phyloP scores from a whole-genome alignment of 2,888 invertebrate genomes.

The Papilio demoleus region DNA sequence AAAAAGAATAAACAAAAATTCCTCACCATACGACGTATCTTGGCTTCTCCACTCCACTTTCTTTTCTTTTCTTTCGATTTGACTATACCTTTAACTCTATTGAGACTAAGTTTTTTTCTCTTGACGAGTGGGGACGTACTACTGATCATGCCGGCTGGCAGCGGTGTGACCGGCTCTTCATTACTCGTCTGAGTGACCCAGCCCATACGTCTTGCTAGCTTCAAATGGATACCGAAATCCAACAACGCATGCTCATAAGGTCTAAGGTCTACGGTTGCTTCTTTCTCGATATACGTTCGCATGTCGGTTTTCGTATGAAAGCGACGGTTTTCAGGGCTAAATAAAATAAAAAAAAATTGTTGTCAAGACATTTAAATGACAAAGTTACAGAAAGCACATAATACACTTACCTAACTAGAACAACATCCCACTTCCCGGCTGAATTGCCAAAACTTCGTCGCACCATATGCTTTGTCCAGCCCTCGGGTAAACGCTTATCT shows the following conservation, averaged over 20 bases:
- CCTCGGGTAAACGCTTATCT: constrained; percentile 88
- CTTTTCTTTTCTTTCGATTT: constrained; percentile 49
- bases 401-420: constrained; percentile 85
- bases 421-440: constrained; percentile 92
- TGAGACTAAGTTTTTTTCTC: constrained; percentile 56
- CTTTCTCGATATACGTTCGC: constrained; percentile 64
- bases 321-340: constrained; percentile 69
- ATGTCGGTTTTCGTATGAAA: constrained; percentile 77
- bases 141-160: constrained; percentile 52
- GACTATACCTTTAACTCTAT: constrained; percentile 46
- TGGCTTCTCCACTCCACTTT: constrained; percentile 40
- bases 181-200: constrained; percentile 62
- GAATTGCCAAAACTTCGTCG: constrained; percentile 86
- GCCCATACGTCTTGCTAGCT: constrained; percentile 72
- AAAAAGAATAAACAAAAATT: too few relatives aligned
- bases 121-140: constrained; percentile 61
- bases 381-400: background rate
- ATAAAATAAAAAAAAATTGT: too few relatives aligned
- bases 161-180: constrained; percentile 48
- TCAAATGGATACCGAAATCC: constrained; percentile 77
- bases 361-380: too few relatives aligned
- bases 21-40: constrained; percentile 33
- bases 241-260: constrained; percentile 62
- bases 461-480: constrained; percentile 91
- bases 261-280: constrained; percentile 51